These are phyloP conservation scores for Chaetops frenatus DNA, from an alignment of 2,113 vertebrate species.

Conservation along the genomic window DNA sequence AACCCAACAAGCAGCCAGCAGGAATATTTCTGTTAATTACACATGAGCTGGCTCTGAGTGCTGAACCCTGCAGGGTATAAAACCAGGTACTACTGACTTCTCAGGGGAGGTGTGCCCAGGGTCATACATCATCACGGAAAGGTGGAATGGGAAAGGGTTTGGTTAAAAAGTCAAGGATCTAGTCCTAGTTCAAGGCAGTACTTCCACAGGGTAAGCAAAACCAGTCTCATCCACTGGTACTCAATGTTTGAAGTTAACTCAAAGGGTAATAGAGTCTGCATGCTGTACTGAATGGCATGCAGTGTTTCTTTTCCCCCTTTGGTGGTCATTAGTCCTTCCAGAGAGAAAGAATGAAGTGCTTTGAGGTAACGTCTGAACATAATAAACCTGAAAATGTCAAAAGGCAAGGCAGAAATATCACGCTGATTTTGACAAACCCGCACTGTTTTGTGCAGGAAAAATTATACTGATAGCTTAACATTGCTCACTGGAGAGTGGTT, in stretches of 20 bases:
- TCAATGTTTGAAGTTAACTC: background rate
- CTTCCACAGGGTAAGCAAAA: background rate
- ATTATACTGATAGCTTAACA: background rate
- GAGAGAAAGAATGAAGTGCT: background rate
- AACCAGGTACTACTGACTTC: background rate
- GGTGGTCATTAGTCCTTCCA: background rate
- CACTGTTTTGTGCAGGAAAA: background rate
- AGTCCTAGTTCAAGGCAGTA: background rate
- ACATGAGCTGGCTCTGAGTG: fast-evolving
- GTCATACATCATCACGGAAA: background rate
- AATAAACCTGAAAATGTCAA: slow-evolving; percentile 12
- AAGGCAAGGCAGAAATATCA: background rate
- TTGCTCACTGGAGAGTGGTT: background rate
- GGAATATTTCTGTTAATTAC: background rate
- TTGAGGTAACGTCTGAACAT: background rate
- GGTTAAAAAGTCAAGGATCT: background rate
- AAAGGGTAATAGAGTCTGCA: background rate
- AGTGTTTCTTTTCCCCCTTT: background rate
- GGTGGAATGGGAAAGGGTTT: background rate
- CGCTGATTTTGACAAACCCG: background rate
- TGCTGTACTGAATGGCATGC: background rate
- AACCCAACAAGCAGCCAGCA: background rate
- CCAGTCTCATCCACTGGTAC: background rate
- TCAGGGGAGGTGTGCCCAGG: background rate
- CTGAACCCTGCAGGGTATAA: background rate